phyloP scores from a whole-genome alignment of 2,888 invertebrate genomes.

The Spilarctia lutea region DNA sequence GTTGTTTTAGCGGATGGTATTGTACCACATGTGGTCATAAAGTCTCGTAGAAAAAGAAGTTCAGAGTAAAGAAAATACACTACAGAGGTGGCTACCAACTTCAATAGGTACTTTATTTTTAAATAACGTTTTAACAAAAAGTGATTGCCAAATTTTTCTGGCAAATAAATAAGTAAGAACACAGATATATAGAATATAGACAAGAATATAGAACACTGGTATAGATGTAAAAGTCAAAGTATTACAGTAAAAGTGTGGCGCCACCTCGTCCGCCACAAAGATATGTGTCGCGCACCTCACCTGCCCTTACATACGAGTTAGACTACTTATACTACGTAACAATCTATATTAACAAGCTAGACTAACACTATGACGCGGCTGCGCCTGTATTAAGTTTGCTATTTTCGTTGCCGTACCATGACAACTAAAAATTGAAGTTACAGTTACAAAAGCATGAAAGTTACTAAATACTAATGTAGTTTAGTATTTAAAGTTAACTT shows the following conservation, averaged over 20 bases:
- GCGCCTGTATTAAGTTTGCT: conserved; percentile 13
- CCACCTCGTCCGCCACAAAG: conserved; percentile 42
- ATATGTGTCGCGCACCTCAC: conserved; percentile 68
- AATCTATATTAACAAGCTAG: conserved; percentile 62
- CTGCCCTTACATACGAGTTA: conserved; percentile 41
- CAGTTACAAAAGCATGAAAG: not conserved
- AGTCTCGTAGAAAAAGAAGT: not conserved
- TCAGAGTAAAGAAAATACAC: conserved; percentile 14
- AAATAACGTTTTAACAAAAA: not conserved
- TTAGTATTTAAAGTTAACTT: not conserved
- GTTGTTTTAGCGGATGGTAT: not conserved
- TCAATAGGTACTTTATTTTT: not conserved
- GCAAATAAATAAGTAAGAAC: not conserved
- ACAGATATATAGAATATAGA: not conserved
- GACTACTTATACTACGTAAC: conserved; percentile 63
- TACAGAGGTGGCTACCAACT: conserved; percentile 2
- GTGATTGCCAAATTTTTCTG: too few species aligned
- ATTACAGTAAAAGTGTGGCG: conserved; percentile 27
- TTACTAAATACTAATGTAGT: not conserved
- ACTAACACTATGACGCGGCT: conserved; percentile 30
- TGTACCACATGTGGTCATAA: not conserved
- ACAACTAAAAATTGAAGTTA: conserved; percentile 9
- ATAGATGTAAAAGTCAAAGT: conserved; percentile 11
- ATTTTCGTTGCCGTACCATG: conserved; percentile 19
- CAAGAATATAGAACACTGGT: not conserved